Evolutionary conservation across 1,140 invertebrate genomes (phyloP), one percentile per base, ranked within the genome.

Genomic region (Telenomus remus): DNA sequence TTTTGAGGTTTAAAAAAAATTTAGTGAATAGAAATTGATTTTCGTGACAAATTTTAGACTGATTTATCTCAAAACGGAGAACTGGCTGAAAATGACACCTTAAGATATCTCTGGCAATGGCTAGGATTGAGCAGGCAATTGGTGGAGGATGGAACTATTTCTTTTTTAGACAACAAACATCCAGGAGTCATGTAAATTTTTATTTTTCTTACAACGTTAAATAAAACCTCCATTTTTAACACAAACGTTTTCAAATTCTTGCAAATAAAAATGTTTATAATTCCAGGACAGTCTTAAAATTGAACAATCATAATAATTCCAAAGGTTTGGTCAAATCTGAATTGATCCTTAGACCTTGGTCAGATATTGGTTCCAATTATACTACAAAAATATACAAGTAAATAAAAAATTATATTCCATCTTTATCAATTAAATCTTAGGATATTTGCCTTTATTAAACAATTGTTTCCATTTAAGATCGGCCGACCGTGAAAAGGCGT

Each of bases 31-130:
- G 34, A 35, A 35, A 35, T 35, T n/a, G n/a, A n/a, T n/a, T n/a
- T n/a, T n/a, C n/a, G n/a, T n/a, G n/a, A 27, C 19, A 27, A 27
- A n/a, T n/a, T 27, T 27, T 6, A 87, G 86, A 71, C 81, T 34
- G 86, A 88, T 51, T 78, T 88, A 54, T 79, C 85, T 14, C 82
- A 88, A 83, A 94, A 94, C 82, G 92, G 91, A 0, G 91, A 93
- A 72, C 76, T 93, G 37, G 91, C 92, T 0, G 91, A 92, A 70
- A 90, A 92, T 73, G 90, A 91, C 63, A 87, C 89, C 1, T 81
- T 95, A 12, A 91, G 90, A 74, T 92, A 91, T 70, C 83, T 95
- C 11, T 95, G 94, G 94, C 90, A 92, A 55, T 94, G 94, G 91
- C 80, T 96, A 35, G 91, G 92, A 64, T 89, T 94, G 15, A 94